Conservation (phyloP, 2,888 invertebrate species). For the Calameuta pallipes region DNA sequence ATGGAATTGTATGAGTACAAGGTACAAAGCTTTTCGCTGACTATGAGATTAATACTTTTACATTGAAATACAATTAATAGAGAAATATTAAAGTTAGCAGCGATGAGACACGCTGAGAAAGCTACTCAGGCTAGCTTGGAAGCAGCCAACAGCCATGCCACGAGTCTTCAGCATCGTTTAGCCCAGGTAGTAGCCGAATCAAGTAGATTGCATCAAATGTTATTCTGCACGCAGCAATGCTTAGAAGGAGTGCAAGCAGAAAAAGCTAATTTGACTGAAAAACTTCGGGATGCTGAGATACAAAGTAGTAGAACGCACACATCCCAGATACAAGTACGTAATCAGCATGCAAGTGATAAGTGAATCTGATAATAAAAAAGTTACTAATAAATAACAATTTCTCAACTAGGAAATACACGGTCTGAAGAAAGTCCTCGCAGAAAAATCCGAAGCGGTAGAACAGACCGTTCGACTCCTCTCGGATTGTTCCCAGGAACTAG, state of each 20-base stretch:
- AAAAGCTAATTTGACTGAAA: constrained; percentile 47
- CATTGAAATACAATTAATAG: not conserved
- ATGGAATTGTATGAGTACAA: constrained; percentile 82
- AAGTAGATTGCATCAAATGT: constrained; percentile 66
- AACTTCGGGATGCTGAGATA: constrained; percentile 47
- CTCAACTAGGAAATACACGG: constrained; percentile 48
- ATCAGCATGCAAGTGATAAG: not conserved
- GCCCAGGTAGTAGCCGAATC: constrained; percentile 68
- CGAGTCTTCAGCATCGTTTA: constrained; percentile 68
- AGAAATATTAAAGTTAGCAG: constrained; percentile 60
- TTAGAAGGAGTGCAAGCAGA: constrained; percentile 65
- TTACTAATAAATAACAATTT: not conserved
- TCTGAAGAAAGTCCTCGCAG: constrained; percentile 51
- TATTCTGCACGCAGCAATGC: constrained; percentile 68
- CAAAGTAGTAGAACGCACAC: constrained; percentile 44
- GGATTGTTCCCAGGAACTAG: constrained; percentile 41
- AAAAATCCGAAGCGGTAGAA: constrained; percentile 46
- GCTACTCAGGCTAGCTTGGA: constrained; percentile 68
- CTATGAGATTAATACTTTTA: constrained; percentile 4
- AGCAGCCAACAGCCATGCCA: constrained; percentile 68
- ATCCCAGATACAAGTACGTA: constrained; percentile 44
- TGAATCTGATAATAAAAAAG: not conserved
- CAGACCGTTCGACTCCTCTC: constrained; percentile 29
- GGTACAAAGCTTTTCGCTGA: constrained; percentile 32
- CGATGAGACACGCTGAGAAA: constrained; percentile 68